Evolutionary conservation across 2,113 vertebrate genomes (phyloP).

Genomic region (Poeciliopsis turrubarensis): DNA sequence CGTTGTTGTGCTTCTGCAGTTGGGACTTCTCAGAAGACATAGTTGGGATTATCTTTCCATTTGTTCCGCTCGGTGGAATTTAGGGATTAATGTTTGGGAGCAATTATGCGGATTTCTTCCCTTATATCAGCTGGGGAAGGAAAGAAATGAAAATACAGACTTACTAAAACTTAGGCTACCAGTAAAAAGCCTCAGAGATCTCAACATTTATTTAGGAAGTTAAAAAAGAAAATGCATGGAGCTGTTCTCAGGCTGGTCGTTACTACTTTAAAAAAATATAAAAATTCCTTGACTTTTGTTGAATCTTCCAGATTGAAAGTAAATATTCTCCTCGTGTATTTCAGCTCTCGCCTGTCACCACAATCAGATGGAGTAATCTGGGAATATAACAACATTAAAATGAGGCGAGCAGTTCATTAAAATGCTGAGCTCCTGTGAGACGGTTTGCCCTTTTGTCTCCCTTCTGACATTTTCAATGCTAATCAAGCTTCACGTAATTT

Average conservation of each 20-base stretch:
- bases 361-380: slow-evolving; percentile 10
- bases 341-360: slow-evolving; percentile 1
- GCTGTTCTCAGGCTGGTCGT: slow-evolving; percentile 10
- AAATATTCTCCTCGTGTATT: slow-evolving; percentile 3
- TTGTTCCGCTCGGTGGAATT: slow-evolving; percentile 40
- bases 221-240: slow-evolving; percentile 7
- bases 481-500: slow-evolving; percentile 50
- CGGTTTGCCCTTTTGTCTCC: slow-evolving; percentile 20
- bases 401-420: slow-evolving; percentile 49
- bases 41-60: slow-evolving; percentile 51
- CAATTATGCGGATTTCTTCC: slow-evolving; percentile 73
- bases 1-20: too few relatives aligned
- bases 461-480: slow-evolving; percentile 68
- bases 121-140: slow-evolving; percentile 36
- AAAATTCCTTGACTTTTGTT: neutral
- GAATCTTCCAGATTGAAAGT: neutral
- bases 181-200: slow-evolving; percentile 42
- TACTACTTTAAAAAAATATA: neutral
- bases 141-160: slow-evolving; percentile 27
- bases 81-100: slow-evolving; percentile 70
- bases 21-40: neutral
- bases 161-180: slow-evolving; percentile 43
- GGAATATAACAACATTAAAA: slow-evolving; percentile 20
- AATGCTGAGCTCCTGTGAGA: slow-evolving; percentile 1
- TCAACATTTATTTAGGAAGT: slow-evolving; percentile 42